Conservation (phyloP, 2,888 invertebrate species). For the Stegophylla sp. region DNA sequence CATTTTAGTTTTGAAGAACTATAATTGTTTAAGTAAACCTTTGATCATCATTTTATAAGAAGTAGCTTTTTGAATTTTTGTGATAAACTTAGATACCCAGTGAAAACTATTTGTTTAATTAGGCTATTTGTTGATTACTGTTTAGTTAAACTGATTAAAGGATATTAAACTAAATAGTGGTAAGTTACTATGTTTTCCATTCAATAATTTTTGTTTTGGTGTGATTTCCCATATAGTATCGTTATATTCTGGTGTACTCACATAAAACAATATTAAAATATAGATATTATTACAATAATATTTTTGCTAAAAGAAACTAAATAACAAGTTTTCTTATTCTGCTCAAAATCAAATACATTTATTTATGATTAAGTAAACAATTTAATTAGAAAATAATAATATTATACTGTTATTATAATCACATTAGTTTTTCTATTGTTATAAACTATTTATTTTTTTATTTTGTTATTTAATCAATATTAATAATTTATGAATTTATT, state of each 20-base stretch:
- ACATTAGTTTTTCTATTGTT: not conserved
- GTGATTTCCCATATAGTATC: constrained; percentile 55
- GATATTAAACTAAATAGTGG: constrained; percentile 59
- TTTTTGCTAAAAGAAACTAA: not conserved
- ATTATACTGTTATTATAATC: not conserved
- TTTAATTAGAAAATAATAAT: not conserved
- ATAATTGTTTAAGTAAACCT: constrained; percentile 48
- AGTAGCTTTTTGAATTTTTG: constrained; percentile 53
- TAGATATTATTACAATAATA: constrained; percentile 17
- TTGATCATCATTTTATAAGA: constrained; percentile 54
- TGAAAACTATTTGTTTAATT: constrained; percentile 57
- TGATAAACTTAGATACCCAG: constrained; percentile 45
- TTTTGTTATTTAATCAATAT: constrained; percentile 12
- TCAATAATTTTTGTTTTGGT: constrained; percentile 57
- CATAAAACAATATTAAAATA: constrained; percentile 18
- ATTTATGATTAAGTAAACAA: not conserved
- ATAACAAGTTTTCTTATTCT: not conserved
- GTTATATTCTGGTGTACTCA: constrained; percentile 36
- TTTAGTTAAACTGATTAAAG: constrained; percentile 59
- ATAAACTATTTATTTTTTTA: not conserved
- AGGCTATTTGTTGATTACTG: constrained; percentile 59
- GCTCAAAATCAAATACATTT: not conserved
- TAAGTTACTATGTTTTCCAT: constrained; percentile 59
- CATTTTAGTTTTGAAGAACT: constrained; percentile 51
- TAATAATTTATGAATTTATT: not conserved